Conservation (phyloP, 2,797 vertebrate species). For the Zenarchopterus dispar region DNA sequence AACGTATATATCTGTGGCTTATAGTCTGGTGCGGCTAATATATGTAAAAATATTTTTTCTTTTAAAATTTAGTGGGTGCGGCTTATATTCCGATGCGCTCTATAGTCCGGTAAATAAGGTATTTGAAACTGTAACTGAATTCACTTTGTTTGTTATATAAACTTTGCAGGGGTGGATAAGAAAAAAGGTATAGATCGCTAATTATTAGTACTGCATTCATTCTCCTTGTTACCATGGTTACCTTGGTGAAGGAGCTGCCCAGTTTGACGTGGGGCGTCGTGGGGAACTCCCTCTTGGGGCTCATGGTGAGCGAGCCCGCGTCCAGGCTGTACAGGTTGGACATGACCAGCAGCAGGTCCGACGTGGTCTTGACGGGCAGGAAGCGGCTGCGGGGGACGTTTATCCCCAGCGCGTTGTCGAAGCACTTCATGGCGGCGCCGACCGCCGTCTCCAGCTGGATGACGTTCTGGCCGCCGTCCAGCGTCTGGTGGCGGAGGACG, state of each 20-base stretch:
- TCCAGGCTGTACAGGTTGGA: slow-evolving; percentile 98
- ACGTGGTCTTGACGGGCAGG: slow-evolving; percentile 97
- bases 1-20: too few species aligned
- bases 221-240: slow-evolving; percentile 30
- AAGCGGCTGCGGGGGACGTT: slow-evolving; percentile 98
- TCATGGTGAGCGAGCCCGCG: slow-evolving; percentile 96
- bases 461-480: slow-evolving; percentile 95
- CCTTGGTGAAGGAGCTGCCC: slow-evolving; percentile 98
- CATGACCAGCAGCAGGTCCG: slow-evolving; percentile 97
- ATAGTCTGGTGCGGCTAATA: too few species aligned
- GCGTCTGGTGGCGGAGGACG: slow-evolving; percentile 78
- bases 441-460: slow-evolving; percentile 98
- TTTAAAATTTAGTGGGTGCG: too few species aligned
- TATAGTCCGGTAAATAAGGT: too few species aligned
- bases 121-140: too few species aligned
- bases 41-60: too few species aligned
- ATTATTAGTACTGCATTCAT: too few species aligned
- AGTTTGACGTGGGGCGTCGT: slow-evolving; percentile 96
- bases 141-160: too few species aligned
- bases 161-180: neutral
- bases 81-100: too few species aligned
- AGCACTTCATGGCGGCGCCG: slow-evolving; percentile 96
- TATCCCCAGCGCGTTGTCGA: slow-evolving; percentile 96
- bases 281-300: slow-evolving; percentile 94
- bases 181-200: too few species aligned